phyloP scores from a whole-genome alignment of 2,797 vertebrate species.

The Varecia variegata region DNA sequence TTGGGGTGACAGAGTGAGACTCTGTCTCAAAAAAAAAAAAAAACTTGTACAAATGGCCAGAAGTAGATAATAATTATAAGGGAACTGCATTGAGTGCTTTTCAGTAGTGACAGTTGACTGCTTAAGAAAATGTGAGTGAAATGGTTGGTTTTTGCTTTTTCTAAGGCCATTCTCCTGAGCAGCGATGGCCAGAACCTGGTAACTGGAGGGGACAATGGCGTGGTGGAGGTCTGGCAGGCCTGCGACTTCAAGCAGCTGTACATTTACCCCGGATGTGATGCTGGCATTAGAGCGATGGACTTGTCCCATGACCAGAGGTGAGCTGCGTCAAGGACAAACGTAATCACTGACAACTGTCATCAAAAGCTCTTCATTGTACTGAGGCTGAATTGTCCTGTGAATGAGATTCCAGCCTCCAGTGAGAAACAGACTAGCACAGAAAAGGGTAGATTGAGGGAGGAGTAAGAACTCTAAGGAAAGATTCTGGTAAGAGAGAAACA shows the following conservation, averaged over 20 bases:
- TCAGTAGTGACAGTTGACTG: not conserved
- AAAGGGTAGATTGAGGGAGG: not conserved
- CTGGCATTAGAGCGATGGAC: constrained; percentile 98
- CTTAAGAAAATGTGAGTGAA: not conserved
- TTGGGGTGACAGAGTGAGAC: too few species aligned
- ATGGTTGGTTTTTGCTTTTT: constrained; percentile 53
- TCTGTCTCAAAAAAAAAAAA: not conserved
- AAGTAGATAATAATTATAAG: not conserved
- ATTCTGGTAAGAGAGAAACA: not conserved
- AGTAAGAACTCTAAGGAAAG: not conserved
- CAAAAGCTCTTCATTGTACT: not conserved
- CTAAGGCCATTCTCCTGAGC: constrained; percentile 95
- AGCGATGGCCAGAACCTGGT: constrained; percentile 99
- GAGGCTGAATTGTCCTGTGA: not conserved
- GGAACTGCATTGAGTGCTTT: not conserved
- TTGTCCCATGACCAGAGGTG: constrained; percentile 99
- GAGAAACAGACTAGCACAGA: not conserved
- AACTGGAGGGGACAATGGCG: constrained; percentile 97
- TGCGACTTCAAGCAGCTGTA: constrained; percentile 99
- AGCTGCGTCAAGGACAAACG: constrained; percentile 1
- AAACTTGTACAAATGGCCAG: not conserved
- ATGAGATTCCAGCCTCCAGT: not conserved
- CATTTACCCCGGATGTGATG: constrained; percentile 98
- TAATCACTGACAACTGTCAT: not conserved
- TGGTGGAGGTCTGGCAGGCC: constrained; percentile 99